Percentiles rank a stretch among this genome's conserved stretches.
These are phyloP conservation scores for Datnioides undecimradiatus DNA, from an alignment of 2,113 vertebrate species.

Conservation along the genomic window DNA sequence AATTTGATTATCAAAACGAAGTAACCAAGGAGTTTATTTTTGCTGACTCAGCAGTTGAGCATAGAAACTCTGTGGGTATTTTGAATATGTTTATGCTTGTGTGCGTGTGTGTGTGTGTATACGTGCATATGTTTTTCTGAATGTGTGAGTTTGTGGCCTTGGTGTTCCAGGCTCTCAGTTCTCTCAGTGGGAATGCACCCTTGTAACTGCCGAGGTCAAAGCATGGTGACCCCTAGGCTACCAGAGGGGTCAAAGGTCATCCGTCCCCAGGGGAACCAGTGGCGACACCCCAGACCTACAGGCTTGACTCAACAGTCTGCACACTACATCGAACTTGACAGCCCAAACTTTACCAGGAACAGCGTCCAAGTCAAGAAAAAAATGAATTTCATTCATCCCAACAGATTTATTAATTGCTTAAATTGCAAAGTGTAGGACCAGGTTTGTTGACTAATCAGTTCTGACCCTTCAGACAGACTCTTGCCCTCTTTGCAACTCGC, in stretches of 20 bases:
- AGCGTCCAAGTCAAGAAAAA: background rate
- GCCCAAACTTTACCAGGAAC: slow-evolving; percentile 23
- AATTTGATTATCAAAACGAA: slow-evolving; percentile 63
- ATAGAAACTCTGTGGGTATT: background rate
- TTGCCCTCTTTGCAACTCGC: slow-evolving; percentile 30
- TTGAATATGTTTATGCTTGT: slow-evolving; percentile 29
- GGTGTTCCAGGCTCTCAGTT: slow-evolving; percentile 42
- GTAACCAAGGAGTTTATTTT: slow-evolving; percentile 36
- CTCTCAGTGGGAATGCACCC: slow-evolving; percentile 71
- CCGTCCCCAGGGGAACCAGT: slow-evolving; percentile 59
- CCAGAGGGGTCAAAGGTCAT: slow-evolving; percentile 67
- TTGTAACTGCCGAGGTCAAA: slow-evolving; percentile 73
- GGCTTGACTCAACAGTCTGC: slow-evolving; percentile 56
- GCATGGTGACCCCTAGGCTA: slow-evolving; percentile 66
- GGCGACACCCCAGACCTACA: slow-evolving; percentile 73
- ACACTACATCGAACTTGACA: slow-evolving; percentile 52
- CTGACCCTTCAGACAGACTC: slow-evolving; percentile 15
- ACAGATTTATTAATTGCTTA: slow-evolving; percentile 36
- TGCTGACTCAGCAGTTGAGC: slow-evolving; percentile 48
- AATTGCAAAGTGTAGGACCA: background rate
- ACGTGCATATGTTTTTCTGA: background rate
- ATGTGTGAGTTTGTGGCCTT: slow-evolving; percentile 51
- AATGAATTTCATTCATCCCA: slow-evolving; percentile 14
- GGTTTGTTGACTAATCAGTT: slow-evolving; percentile 43
- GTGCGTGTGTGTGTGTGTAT: slow-evolving; percentile 38